Conservation (phyloP, 2,797 vertebrate genomes). For the Poecilia picta region DNA sequence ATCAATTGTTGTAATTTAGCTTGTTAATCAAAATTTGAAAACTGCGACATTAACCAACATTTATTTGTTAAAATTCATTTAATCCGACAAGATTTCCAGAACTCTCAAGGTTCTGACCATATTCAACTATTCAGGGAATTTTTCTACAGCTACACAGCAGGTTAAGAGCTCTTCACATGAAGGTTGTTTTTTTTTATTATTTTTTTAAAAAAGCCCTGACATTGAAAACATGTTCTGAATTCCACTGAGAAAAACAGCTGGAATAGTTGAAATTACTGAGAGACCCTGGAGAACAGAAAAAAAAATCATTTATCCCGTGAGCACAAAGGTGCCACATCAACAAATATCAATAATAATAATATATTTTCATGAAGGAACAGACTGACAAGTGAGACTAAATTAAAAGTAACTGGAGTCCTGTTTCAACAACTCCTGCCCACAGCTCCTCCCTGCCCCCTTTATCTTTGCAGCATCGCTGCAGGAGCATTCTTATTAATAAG, state of each 20-base stretch:
- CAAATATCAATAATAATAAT: not conserved
- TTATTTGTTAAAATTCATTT: not conserved
- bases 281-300: not conserved
- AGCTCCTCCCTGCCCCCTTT: not conserved
- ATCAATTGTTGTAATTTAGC: not conserved
- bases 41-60: not conserved
- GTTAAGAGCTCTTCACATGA: not conserved
- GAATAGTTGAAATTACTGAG: not conserved
- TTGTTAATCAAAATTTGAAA: not conserved
- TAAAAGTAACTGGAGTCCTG: conserved; percentile 15
- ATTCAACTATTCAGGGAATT: not conserved
- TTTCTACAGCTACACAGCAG: not conserved
- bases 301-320: too few relatives aligned
- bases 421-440: conserved; percentile 14
- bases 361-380: conserved; percentile 7
- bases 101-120: not conserved
- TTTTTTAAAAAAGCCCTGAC: not conserved
- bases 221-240: not conserved
- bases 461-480: conserved; percentile 9
- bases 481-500: conserved; percentile 8
- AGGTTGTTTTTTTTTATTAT: not conserved
- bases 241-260: not conserved
- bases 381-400: conserved; percentile 3
- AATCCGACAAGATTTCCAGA: not conserved
- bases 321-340: not conserved